Evolutionary conservation across 2,797 vertebrate species (phyloP).

Genomic region (Siniperca scherzeri): DNA sequence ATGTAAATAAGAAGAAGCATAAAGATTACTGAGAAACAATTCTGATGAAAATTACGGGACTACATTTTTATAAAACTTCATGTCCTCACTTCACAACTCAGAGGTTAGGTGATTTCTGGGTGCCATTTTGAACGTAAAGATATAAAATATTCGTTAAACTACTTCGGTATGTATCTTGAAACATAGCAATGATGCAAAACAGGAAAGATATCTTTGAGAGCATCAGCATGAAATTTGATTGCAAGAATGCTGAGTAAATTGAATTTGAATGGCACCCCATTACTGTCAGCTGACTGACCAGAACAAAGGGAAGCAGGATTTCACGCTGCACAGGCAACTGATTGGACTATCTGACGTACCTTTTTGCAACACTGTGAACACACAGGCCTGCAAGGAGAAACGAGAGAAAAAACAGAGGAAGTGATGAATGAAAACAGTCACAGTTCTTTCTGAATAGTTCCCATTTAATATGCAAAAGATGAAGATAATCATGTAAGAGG

Average conservation of each 20-base stretch:
- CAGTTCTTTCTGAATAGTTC: neutral
- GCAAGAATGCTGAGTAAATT: neutral
- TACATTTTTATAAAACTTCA: neutral
- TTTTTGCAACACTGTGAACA: conserved; percentile 99
- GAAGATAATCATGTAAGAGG: neutral
- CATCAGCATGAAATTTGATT: neutral
- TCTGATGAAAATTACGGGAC: neutral
- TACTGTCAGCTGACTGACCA: neutral
- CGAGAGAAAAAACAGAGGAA: conserved; percentile 1
- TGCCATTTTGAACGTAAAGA: neutral
- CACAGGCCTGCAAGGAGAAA: conserved; percentile 89
- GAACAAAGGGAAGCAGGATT: neutral
- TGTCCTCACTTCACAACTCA: neutral
- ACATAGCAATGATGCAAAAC: neutral
- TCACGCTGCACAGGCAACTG: neutral
- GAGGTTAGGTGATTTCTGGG: neutral
- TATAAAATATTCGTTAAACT: neutral
- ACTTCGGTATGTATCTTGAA: neutral
- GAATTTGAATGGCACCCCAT: neutral
- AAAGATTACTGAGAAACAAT: conserved; percentile 7
- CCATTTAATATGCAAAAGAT: neutral
- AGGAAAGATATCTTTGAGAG: neutral
- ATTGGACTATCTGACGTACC: conserved; percentile 78
- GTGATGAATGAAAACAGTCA: neutral
- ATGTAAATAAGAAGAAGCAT: neutral